Evolutionary conservation across 2,113 vertebrate species (phyloP).

Genomic region (Meles meles): DNA sequence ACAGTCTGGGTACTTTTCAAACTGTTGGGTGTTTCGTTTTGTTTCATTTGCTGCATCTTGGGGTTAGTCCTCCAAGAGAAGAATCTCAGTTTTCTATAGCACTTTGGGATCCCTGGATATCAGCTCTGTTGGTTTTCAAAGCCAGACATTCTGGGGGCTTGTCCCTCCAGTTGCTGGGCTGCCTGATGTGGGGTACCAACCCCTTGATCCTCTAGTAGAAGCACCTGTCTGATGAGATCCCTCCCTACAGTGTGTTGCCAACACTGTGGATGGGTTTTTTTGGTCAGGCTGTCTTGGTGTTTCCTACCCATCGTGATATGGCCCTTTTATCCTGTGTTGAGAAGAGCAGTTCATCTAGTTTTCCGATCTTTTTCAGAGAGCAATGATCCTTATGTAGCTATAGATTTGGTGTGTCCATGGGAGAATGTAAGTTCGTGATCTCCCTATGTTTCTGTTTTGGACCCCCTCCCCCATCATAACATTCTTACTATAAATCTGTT

Average conservation of each 20-base stretch:
- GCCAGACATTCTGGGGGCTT: background rate
- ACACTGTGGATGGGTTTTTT: background rate
- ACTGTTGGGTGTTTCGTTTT: background rate
- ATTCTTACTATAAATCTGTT: slow-evolving; percentile 16
- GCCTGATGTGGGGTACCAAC: background rate
- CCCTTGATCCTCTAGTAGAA: background rate
- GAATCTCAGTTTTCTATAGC: background rate
- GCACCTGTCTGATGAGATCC: background rate
- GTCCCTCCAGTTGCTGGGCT: background rate
- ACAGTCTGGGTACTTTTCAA: background rate
- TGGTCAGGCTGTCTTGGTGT: background rate
- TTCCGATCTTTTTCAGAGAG: background rate
- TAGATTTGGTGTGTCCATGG: background rate
- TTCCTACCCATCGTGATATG: background rate
- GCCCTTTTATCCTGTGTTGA: background rate
- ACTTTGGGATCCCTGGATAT: background rate
- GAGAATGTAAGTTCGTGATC: background rate
- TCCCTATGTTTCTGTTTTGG: background rate
- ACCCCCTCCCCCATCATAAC: background rate
- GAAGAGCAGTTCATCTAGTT: background rate
- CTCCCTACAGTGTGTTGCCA: background rate
- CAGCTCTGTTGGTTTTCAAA: background rate
- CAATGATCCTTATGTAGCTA: background rate
- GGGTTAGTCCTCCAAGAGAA: background rate
- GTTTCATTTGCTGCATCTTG: background rate